A percentile compares a stretch with the other conserved stretches of the same genome.
Conservation (phyloP, 2,797 vertebrate genomes). For the Helicolenus hilgendorfi region DNA sequence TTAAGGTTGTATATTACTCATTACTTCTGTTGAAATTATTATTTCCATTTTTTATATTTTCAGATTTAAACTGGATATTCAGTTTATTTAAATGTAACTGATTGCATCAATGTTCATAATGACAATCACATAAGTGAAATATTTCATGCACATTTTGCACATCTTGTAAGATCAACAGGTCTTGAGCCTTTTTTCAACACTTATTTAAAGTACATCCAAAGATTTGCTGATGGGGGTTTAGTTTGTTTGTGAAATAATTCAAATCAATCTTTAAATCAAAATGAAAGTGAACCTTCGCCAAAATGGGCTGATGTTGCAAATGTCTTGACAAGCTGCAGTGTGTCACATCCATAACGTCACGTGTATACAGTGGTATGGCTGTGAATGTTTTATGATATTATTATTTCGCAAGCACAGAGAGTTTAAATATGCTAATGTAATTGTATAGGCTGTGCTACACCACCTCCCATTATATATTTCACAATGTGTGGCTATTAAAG, state of each 20-base stretch:
- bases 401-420: conserved; percentile 26
- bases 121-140: neutral
- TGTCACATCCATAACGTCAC: neutral
- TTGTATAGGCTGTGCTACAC: conserved; percentile 35
- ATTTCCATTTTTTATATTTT: neutral
- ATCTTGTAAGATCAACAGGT: neutral
- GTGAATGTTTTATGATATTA: conserved; percentile 37
- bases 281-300: neutral
- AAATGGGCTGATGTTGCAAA: neutral
- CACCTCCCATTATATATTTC: conserved; percentile 58
- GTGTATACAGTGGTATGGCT: neutral
- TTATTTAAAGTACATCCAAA: neutral
- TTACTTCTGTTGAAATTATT: neutral
- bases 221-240: neutral
- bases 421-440: conserved; percentile 59
- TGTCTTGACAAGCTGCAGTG: neutral
- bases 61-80: neutral
- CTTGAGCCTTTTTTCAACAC: neutral
- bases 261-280: neutral
- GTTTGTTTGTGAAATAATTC: neutral
- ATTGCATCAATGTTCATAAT: neutral
- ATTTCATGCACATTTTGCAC: neutral
- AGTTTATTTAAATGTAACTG: neutral
- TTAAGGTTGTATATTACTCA: neutral
- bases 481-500: conserved; percentile 51